Evolutionary conservation across 2,797 vertebrate species (phyloP).

Genomic region (Enteromius mattozi): DNA sequence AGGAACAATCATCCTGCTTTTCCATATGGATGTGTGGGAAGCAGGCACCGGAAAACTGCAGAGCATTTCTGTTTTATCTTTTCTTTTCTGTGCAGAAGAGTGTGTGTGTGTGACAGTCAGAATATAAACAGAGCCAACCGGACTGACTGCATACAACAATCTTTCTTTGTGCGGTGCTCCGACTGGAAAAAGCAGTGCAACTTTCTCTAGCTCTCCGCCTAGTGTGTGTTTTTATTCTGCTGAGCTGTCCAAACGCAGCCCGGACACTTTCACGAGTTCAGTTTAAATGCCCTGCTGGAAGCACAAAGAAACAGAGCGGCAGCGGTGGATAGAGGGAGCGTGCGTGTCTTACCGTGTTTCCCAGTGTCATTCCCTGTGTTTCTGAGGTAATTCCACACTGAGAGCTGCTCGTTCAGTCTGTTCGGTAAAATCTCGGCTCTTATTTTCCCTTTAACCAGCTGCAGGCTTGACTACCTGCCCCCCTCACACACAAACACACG

Average conservation of each 20-base stretch:
- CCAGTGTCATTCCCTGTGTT: slow-evolving; percentile 57
- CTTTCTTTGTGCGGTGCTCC: slow-evolving; percentile 80
- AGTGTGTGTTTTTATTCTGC: slow-evolving; percentile 43
- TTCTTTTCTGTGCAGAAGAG: slow-evolving; percentile 10
- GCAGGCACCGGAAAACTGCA: background rate
- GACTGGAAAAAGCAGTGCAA: slow-evolving; percentile 74
- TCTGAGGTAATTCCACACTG: slow-evolving; percentile 70
- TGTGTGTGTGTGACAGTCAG: slow-evolving; percentile 60
- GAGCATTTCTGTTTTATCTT: slow-evolving; percentile 45
- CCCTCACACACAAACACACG: slow-evolving; percentile 51
- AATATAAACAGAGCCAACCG: slow-evolving; percentile 63
- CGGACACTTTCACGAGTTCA: slow-evolving; percentile 57
- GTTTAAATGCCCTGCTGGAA: slow-evolving; percentile 64
- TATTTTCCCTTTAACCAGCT: slow-evolving; percentile 75
- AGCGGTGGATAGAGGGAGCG: slow-evolving; percentile 6
- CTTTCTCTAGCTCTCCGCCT: slow-evolving; percentile 67
- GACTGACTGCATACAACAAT: slow-evolving; percentile 75
- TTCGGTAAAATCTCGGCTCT: slow-evolving; percentile 74
- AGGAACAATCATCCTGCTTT: slow-evolving; percentile 52
- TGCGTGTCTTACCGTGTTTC: slow-evolving; percentile 74
- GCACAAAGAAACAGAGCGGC: slow-evolving; percentile 35
- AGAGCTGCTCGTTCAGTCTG: slow-evolving; percentile 62
- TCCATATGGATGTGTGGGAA: slow-evolving; percentile 25
- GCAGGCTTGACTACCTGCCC: slow-evolving; percentile 70
- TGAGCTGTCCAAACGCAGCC: slow-evolving; percentile 44